Conservation (phyloP, 2,113 vertebrate genomes). For the Drymodes brunneopygia region DNA sequence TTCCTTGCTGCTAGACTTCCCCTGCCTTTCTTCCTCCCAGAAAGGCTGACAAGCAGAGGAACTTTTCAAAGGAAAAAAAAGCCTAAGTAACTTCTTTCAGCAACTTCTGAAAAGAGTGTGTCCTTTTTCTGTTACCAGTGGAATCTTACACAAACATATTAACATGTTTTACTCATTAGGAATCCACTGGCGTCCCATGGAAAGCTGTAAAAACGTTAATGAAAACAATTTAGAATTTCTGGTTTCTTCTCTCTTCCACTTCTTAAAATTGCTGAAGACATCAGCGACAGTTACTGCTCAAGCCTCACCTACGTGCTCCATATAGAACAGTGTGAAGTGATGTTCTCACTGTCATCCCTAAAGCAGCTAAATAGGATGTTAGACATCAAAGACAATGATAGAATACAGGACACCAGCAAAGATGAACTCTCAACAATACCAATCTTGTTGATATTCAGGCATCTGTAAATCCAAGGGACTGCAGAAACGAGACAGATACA, state of each 20-base stretch:
- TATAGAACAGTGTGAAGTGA: not conserved
- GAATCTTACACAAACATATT: slow-evolving; percentile 14
- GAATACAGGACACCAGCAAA: not conserved
- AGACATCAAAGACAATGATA: not conserved
- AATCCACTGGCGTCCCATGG: not conserved
- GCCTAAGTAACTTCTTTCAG: not conserved
- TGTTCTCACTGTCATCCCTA: not conserved
- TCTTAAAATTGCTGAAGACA: not conserved
- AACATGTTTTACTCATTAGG: slow-evolving; percentile 36
- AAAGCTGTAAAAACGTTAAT: not conserved
- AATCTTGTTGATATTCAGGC: not conserved
- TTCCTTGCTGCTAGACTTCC: not conserved
- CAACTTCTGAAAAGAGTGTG: not conserved
- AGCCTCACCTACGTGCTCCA: not conserved
- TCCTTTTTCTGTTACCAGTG: not conserved
- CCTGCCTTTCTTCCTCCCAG: not conserved
- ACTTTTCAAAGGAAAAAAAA: not conserved
- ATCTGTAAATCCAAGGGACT: not conserved
- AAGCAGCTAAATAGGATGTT: not conserved
- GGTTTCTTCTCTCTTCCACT: not conserved
- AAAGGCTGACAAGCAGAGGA: not conserved
- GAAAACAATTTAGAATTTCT: slow-evolving; percentile 12
- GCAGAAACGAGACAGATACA: not conserved
- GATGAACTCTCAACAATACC: not conserved
- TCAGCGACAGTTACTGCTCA: not conserved